Conservation (phyloP, 2,888 invertebrate species). For the Exocentrus adspersus region DNA sequence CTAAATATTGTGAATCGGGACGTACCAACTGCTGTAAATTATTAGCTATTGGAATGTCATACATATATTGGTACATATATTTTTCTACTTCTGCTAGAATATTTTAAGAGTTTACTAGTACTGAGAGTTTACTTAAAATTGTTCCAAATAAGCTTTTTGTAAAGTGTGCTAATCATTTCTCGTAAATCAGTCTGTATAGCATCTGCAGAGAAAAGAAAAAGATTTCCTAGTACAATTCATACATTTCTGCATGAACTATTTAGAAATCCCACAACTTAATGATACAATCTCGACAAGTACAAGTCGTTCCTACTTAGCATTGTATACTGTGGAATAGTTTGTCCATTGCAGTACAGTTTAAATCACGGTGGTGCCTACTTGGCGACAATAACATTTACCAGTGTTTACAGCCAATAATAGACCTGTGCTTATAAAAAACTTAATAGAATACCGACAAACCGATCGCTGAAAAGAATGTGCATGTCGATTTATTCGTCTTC, state of each 20-base stretch:
- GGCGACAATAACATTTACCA: constrained; percentile 48
- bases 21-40: not conserved
- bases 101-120: no score
- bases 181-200: no score
- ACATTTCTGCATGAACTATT: constrained; percentile 1
- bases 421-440: constrained; percentile 39
- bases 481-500: constrained; percentile 39
- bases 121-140: no score
- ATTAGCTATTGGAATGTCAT: no score
- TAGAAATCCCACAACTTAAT: constrained; percentile 6
- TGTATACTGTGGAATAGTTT: constrained; percentile 28
- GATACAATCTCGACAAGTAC: constrained; percentile 23
- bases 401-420: constrained; percentile 41
- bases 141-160: no score
- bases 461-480: constrained; percentile 37
- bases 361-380: constrained; percentile 45
- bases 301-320: constrained; percentile 10
- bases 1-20: not conserved
- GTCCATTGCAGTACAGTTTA: constrained; percentile 35
- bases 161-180: no score
- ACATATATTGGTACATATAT: no score
- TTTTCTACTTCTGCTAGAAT: no score
- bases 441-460: constrained; percentile 43
- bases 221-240: not conserved
- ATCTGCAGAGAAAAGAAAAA: not conserved